A percentile compares a stretch with the other conserved stretches of the same genome.
Conservation (phyloP, 53 echinoderm and acorn worm species). For the Mesocentrotus franciscanus region DNA sequence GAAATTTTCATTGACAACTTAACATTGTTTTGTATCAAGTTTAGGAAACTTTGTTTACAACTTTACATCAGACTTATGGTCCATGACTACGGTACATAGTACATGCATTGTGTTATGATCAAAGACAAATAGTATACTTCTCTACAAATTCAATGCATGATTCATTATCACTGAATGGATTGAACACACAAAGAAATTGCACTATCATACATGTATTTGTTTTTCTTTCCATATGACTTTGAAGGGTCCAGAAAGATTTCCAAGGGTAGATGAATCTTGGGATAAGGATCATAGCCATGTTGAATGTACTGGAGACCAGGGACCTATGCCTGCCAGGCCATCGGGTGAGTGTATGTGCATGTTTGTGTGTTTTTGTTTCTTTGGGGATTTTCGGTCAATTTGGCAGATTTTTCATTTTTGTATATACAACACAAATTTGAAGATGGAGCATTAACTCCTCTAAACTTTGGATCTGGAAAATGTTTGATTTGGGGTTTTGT, state of each 20-base stretch:
- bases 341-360: background rate
- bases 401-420: background rate
- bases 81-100: too few relatives aligned
- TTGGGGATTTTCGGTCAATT: background rate
- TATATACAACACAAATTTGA: too few relatives aligned
- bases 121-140: too few relatives aligned
- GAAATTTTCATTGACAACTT: too few relatives aligned
- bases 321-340: slow-evolving; percentile 23
- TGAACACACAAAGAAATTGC: background rate
- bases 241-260: slow-evolving; percentile 20
- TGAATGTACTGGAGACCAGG: slow-evolving; percentile 25
- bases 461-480: too few relatives aligned
- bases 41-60: too few relatives aligned
- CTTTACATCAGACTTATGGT: too few relatives aligned
- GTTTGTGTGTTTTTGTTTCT: background rate
- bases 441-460: too few relatives aligned
- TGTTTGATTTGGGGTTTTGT: too few relatives aligned
- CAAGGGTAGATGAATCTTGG: background rate
- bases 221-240: background rate
- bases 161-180: background rate
- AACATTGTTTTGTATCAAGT: too few relatives aligned
- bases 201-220: background rate
- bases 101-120: too few relatives aligned
- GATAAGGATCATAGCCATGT: background rate
- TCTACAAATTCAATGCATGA: background rate